These are phyloP conservation scores for Apodemia duryi DNA, from an alignment of 2,888 invertebrate genomes.

Conservation along the genomic window DNA sequence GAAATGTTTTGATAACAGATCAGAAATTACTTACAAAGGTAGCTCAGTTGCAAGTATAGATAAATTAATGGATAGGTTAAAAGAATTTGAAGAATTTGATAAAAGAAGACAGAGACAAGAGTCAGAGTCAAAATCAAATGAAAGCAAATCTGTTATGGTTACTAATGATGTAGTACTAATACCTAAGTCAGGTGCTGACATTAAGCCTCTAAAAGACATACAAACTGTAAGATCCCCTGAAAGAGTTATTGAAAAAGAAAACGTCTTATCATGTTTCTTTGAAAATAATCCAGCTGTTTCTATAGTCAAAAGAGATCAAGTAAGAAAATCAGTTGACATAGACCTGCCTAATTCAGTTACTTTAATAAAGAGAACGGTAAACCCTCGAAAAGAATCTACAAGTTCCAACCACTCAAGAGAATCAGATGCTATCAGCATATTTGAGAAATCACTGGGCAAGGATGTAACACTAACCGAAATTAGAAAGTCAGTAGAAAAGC, in stretches of 20 bases:
- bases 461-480: constrained; percentile 74
- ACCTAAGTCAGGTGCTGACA: constrained; percentile 65
- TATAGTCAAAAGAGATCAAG: constrained; percentile 71
- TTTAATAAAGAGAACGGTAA: constrained; percentile 67
- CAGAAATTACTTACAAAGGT: constrained; percentile 59
- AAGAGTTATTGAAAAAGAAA: constrained; percentile 65
- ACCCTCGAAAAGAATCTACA: constrained; percentile 69
- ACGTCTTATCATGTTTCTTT: constrained; percentile 65
- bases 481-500: constrained; percentile 67
- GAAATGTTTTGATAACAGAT: constrained; percentile 54
- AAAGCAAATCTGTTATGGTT: constrained; percentile 65
- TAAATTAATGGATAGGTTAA: constrained; percentile 71
- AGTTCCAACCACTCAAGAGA: constrained; percentile 70
- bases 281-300: constrained; percentile 77
- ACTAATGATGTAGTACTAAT: constrained; percentile 71
- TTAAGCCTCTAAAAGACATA: constrained; percentile 67
- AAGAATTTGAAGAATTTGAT: constrained; percentile 73
- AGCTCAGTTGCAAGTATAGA: constrained; percentile 68
- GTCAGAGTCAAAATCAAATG: constrained; percentile 57
- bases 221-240: constrained; percentile 69
- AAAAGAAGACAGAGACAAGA: constrained; percentile 68
- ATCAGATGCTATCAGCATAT: constrained; percentile 71
- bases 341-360: constrained; percentile 71
- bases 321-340: constrained; percentile 67
- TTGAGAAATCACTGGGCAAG: constrained; percentile 71